Conservation (phyloP, 1,140 invertebrate genomes). For the Cydia strobilella region DNA sequence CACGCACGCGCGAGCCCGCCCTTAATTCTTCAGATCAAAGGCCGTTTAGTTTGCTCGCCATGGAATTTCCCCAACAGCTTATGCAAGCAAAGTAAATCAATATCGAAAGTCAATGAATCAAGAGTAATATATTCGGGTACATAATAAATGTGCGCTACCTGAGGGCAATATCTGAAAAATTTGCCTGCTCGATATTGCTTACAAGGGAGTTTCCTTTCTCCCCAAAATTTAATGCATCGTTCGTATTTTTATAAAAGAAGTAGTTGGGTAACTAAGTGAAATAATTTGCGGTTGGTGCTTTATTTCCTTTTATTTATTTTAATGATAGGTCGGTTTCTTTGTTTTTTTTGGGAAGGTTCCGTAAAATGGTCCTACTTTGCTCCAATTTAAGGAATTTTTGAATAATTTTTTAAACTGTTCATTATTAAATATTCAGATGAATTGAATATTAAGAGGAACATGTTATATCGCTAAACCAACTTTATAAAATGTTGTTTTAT, state of each 20-base stretch:
- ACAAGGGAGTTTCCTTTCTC: slow-evolving; percentile 79
- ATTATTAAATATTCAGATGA: too few relatives aligned
- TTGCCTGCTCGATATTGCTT: slow-evolving; percentile 80
- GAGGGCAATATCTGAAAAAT: slow-evolving; percentile 81
- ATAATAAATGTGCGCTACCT: slow-evolving; percentile 80
- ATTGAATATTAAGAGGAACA: too few relatives aligned
- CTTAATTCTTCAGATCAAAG: slow-evolving; percentile 70
- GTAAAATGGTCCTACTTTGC: too few relatives aligned
- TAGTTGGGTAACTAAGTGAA: slow-evolving; percentile 78
- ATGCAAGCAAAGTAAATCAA: slow-evolving; percentile 80
- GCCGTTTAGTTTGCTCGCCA: slow-evolving; percentile 56
- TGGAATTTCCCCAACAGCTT: slow-evolving; percentile 70
- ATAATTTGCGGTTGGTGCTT: slow-evolving; percentile 77
- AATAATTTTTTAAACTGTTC: too few relatives aligned
- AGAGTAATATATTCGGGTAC: slow-evolving; percentile 80
- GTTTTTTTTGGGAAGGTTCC: slow-evolving; percentile 61
- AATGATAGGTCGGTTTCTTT: slow-evolving; percentile 73
- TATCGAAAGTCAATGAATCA: slow-evolving; percentile 80
- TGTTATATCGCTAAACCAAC: too few relatives aligned
- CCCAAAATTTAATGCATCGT: slow-evolving; percentile 79
- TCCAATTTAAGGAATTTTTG: too few relatives aligned
- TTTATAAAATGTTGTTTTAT: too few relatives aligned
- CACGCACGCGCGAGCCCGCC: slow-evolving; percentile 53
- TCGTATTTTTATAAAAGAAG: slow-evolving; percentile 80
- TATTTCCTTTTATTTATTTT: slow-evolving; percentile 80